Evolutionary conservation across 2,888 invertebrate genomes (phyloP).

Genomic region (Lepidochitona cinerea): DNA sequence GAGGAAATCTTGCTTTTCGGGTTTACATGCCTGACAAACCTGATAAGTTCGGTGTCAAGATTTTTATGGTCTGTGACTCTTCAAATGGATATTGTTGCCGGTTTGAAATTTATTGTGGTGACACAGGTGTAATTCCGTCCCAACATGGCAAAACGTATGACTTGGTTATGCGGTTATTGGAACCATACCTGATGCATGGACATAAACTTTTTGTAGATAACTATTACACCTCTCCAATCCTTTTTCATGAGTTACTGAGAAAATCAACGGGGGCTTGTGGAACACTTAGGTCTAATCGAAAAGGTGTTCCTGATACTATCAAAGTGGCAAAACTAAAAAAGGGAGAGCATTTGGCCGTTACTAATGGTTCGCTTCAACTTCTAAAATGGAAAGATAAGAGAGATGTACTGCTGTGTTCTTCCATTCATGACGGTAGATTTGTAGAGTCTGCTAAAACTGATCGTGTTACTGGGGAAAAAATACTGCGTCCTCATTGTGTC

Average conservation of each 20-base stretch:
- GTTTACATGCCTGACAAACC: constrained; percentile 38
- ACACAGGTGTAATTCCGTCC: constrained; percentile 8
- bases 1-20: constrained; percentile 25
- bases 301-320: constrained; percentile 21
- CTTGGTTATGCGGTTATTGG: constrained; percentile 21
- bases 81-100: constrained; percentile 21
- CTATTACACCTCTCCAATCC: constrained; percentile 20
- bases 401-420: constrained; percentile 26
- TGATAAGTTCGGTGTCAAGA: constrained; percentile 29
- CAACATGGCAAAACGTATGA: constrained; percentile 26
- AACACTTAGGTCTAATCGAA: constrained; percentile 19
- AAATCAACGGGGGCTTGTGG: constrained; percentile 23
- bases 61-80: constrained; percentile 30
- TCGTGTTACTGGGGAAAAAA: constrained; percentile 4
- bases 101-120: constrained; percentile 30
- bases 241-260: constrained; percentile 18
- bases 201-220: constrained; percentile 21
- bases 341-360: constrained; percentile 14
- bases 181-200: constrained; percentile 14
- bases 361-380: constrained; percentile 12
- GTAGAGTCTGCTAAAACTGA: constrained; percentile 16
- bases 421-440: constrained; percentile 19
- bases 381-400: constrained; percentile 22
- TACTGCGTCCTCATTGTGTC: constrained; percentile 23
- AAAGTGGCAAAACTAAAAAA: constrained; percentile 20